These are phyloP conservation scores for Neopipo cinnamomea DNA, from an alignment of 2,113 vertebrate genomes.

Conservation along the genomic window DNA sequence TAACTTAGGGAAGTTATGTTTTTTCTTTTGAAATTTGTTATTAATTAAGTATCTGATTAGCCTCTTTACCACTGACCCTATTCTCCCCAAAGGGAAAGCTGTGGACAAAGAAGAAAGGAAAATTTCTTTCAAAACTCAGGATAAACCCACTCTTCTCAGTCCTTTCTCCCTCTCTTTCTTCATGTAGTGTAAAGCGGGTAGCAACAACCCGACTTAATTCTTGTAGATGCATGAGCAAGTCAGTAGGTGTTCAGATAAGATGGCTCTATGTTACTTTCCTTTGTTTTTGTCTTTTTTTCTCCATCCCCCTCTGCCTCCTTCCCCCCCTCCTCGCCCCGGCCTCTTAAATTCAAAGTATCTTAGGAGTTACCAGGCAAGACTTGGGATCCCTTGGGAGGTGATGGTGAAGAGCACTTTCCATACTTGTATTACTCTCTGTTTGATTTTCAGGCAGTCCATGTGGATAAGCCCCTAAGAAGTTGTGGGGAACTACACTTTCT, in stretches of 20 bases:
- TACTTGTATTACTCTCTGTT: not conserved
- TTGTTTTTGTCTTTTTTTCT: not conserved
- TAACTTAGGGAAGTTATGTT: not conserved
- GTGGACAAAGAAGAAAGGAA: not conserved
- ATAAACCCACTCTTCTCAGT: not conserved
- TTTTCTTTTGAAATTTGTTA: not conserved
- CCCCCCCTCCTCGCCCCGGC: too few species aligned
- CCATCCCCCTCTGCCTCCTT: too few species aligned
- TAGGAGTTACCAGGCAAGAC: not conserved
- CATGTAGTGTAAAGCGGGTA: not conserved
- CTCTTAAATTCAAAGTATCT: not conserved
- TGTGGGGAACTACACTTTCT: not conserved
- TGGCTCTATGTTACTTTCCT: not conserved
- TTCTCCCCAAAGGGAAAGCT: not conserved
- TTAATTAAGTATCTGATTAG: not conserved
- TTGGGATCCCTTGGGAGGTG: not conserved
- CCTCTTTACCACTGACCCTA: rapidly evolving
- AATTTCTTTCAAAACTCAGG: not conserved
- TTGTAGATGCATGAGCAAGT: not conserved
- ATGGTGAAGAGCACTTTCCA: not conserved
- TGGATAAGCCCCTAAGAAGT: not conserved
- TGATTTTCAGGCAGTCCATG: not conserved
- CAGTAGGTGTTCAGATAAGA: not conserved
- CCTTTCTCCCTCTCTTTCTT: not conserved
- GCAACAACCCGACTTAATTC: not conserved